These are phyloP conservation scores for Plectropomus leopardus DNA, from an alignment of 2,113 vertebrate species.

Conservation along the genomic window DNA sequence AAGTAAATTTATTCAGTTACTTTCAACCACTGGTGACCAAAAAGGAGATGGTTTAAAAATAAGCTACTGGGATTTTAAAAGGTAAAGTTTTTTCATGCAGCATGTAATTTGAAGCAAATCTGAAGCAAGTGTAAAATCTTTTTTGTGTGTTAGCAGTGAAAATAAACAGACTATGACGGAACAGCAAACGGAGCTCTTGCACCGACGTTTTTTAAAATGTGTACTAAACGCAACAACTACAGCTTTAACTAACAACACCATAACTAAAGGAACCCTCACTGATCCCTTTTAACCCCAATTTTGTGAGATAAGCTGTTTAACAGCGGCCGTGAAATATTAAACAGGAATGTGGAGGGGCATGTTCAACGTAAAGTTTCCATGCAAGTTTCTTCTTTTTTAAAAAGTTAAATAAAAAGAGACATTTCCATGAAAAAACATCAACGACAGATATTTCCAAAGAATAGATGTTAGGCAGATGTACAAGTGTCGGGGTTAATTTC, in stretches of 20 bases:
- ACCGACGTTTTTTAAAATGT: no score
- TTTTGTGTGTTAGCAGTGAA: no score
- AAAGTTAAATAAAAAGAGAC: constrained; percentile 23
- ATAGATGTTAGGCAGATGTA: constrained; percentile 64
- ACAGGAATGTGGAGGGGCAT: not conserved
- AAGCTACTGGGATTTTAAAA: not conserved
- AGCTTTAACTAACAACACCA: no score
- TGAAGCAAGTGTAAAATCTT: no score
- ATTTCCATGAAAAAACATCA: constrained; percentile 35
- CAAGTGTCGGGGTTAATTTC: constrained; percentile 69
- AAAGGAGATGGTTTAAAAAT: not conserved
- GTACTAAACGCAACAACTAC: no score
- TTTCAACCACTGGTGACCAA: not conserved
- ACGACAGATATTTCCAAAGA: constrained; percentile 50
- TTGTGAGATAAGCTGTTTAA: not conserved
- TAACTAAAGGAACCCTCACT: not conserved
- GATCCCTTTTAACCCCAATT: not conserved
- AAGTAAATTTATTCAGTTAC: no score
- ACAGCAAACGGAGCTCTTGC: no score
- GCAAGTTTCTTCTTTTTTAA: no score
- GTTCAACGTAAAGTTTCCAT: not conserved
- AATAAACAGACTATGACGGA: no score
- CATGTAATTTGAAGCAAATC: no score
- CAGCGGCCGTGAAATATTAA: not conserved
- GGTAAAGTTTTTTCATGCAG: no score